These are phyloP conservation scores for Scomber scombrus DNA, from an alignment of 2,113 vertebrate genomes.

Conservation along the genomic window DNA sequence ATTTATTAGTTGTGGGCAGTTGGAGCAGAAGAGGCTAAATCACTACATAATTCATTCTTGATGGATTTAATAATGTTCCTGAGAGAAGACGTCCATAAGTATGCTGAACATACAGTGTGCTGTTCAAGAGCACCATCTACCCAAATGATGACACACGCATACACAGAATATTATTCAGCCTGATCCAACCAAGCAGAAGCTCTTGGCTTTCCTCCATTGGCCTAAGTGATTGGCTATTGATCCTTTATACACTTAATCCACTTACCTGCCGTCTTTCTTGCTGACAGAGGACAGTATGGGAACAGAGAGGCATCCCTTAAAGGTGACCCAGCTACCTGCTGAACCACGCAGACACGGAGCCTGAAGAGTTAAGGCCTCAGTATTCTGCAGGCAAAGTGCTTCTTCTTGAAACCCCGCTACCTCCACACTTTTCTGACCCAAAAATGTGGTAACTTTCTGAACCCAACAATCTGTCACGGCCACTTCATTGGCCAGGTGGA, in stretches of 20 bases:
- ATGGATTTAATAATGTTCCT: slow-evolving; percentile 67
- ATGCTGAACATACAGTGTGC: background rate
- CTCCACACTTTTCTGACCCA: no score
- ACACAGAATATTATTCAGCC: slow-evolving; percentile 31
- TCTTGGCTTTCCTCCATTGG: slow-evolving; percentile 62
- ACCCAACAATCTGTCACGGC: no score
- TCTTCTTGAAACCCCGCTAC: no score
- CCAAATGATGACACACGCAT: slow-evolving; percentile 39
- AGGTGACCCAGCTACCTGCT: slow-evolving; percentile 74
- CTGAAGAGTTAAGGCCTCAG: background rate
- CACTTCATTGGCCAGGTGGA: no score
- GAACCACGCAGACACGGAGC: background rate
- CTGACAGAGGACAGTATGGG: slow-evolving; percentile 55
- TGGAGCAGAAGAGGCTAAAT: slow-evolving; percentile 48
- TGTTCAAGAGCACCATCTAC: slow-evolving; percentile 23
- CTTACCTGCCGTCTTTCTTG: slow-evolving; percentile 74
- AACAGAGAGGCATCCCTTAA: slow-evolving; percentile 39
- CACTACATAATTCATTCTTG: slow-evolving; percentile 58
- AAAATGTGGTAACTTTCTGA: no score
- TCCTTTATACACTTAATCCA: slow-evolving; percentile 81
- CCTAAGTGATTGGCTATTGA: slow-evolving; percentile 86
- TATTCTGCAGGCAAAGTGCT: background rate
- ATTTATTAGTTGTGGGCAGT: slow-evolving; percentile 60
- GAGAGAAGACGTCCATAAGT: slow-evolving; percentile 53
- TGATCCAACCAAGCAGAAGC: slow-evolving; percentile 35